Conservation (phyloP, 2,888 invertebrate species). For the Acrobasis suavella region DNA sequence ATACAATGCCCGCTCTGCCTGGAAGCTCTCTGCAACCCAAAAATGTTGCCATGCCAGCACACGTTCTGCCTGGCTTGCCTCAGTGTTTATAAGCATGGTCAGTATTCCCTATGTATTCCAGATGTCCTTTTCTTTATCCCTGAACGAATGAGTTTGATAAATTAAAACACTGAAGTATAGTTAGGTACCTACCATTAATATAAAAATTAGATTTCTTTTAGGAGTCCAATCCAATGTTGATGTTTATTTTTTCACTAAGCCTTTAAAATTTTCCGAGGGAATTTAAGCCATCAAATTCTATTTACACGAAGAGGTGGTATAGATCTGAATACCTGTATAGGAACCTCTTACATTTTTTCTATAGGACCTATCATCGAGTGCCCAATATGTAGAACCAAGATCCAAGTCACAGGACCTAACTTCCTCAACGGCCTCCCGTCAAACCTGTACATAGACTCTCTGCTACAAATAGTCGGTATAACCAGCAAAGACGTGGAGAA, state of each 20-base stretch:
- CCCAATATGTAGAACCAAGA: conserved; percentile 82
- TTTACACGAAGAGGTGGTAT: conserved; percentile 21
- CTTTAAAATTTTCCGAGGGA: too few relatives aligned
- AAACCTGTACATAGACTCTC: conserved; percentile 85
- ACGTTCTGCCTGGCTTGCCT: conserved; percentile 85
- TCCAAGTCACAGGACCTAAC: conserved; percentile 71
- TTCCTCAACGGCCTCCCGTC: conserved; percentile 83
- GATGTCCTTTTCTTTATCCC: too few relatives aligned
- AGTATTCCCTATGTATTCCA: conserved; percentile 20
- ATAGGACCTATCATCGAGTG: conserved; percentile 74
- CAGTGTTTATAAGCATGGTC: conserved; percentile 70
- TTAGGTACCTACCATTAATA: too few relatives aligned
- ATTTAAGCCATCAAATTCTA: conserved; percentile 24
- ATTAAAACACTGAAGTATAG: too few relatives aligned
- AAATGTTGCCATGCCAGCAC: conserved; percentile 86
- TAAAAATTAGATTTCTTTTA: too few relatives aligned
- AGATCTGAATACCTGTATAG: background rate
- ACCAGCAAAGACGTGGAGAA: conserved; percentile 37
- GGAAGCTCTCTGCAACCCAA: conserved; percentile 79
- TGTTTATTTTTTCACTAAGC: too few relatives aligned
- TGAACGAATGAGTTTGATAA: too few relatives aligned
- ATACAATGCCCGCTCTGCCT: conserved; percentile 84
- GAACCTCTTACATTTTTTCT: conserved; percentile 18
- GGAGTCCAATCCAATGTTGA: too few relatives aligned
- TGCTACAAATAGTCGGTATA: conserved; percentile 77